These are phyloP conservation scores for Ditylenchus weischeri DNA, from an alignment of 2,888 invertebrate genomes.

Conservation along the genomic window DNA sequence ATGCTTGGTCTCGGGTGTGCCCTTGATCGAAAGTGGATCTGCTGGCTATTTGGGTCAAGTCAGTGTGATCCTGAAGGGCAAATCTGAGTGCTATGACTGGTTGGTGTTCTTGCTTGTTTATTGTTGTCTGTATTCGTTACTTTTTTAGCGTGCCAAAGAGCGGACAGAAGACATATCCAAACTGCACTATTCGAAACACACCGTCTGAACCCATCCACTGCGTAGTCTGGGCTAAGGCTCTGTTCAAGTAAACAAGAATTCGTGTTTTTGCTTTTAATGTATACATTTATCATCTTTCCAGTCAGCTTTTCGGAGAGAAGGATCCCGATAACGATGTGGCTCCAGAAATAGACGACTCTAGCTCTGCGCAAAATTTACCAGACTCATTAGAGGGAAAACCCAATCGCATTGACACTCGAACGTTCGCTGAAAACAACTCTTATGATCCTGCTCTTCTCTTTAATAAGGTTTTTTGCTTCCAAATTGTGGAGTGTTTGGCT, in stretches of 20 bases:
- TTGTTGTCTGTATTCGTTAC: slow-evolving; percentile 62
- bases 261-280: slow-evolving; percentile 14
- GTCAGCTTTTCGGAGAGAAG: slow-evolving; percentile 92
- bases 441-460: slow-evolving; percentile 84
- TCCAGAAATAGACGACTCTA: slow-evolving; percentile 80
- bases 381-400: slow-evolving; percentile 6
- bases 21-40: slow-evolving; percentile 92
- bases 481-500: no score
- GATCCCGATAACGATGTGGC: slow-evolving; percentile 96
- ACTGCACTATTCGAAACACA: slow-evolving; percentile 97
- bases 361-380: slow-evolving; percentile 13
- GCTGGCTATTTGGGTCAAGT: slow-evolving; percentile 90
- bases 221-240: slow-evolving; percentile 97
- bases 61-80: slow-evolving; percentile 68
- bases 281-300: slow-evolving; percentile 59
- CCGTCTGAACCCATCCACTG: slow-evolving; percentile 98
- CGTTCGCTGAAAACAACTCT: slow-evolving; percentile 79
- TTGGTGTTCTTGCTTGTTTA: slow-evolving; percentile 61
- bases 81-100: slow-evolving; percentile 92
- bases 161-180: slow-evolving; percentile 86
- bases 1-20: slow-evolving; percentile 90
- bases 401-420: slow-evolving; percentile 69
- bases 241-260: slow-evolving; percentile 76
- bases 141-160: slow-evolving; percentile 79
- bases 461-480: slow-evolving; percentile 67